Percentiles rank a stretch among this genome's conserved stretches.
phyloP scores from a whole-genome alignment of 2,797 vertebrate species.

The Darevskia nairensis region DNA sequence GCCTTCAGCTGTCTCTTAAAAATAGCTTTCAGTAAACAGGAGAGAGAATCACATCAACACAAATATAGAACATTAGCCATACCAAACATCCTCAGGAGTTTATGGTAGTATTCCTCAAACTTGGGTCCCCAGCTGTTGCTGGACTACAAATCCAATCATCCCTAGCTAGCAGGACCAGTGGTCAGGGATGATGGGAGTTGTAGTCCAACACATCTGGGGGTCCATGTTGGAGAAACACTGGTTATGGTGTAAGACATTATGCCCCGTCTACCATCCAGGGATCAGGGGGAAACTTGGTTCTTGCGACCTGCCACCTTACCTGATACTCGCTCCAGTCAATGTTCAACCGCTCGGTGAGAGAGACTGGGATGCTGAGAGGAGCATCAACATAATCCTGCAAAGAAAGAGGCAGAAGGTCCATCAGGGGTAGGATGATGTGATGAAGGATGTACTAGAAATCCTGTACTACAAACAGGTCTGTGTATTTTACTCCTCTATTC shows the following conservation, averaged over 20 bases:
- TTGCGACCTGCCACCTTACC: slow-evolving; percentile 77
- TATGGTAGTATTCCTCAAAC: no score
- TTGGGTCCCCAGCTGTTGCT: no score
- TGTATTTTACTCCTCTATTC: background rate
- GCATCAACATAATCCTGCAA: slow-evolving; percentile 95
- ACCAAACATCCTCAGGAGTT: no score
- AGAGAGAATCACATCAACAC: no score
- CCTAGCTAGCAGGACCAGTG: no score
- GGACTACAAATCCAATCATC: no score
- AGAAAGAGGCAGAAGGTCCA: slow-evolving; percentile 28
- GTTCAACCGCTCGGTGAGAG: slow-evolving; percentile 89
- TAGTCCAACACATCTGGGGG: no score
- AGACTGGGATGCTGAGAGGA: slow-evolving; percentile 91
- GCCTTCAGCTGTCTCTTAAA: no score
- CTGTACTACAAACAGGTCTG: background rate
- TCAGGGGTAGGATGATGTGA: background rate
- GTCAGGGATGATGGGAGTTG: no score
- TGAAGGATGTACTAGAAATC: background rate
- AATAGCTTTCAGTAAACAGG: no score
- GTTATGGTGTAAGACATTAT: background rate
- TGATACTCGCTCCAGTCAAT: slow-evolving; percentile 98
- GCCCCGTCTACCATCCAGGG: background rate
- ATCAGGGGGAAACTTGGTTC: background rate
- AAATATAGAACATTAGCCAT: no score
- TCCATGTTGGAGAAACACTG: no score